phyloP scores from a whole-genome alignment of 53 echinoderm and acorn worm genomes.

The Pentamera pediparva region DNA sequence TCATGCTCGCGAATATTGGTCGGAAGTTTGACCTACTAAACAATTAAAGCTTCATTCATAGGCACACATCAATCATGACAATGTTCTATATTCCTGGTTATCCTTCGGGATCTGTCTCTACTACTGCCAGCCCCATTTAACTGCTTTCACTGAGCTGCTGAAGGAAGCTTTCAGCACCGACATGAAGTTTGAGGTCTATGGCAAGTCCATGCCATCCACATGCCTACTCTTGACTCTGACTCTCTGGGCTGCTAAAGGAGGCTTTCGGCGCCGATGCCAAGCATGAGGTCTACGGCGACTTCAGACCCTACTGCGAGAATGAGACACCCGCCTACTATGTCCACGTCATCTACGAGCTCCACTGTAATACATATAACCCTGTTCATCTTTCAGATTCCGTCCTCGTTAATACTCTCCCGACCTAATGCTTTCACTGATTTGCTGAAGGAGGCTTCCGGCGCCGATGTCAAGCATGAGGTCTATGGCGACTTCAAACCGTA shows the following conservation, averaged over 20 bases:
- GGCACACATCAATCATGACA: too few species aligned
- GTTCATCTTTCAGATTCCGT: constrained; percentile 60
- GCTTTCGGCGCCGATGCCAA: constrained; percentile 67
- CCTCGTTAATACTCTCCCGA: constrained; percentile 88
- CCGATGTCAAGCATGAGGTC: constrained; percentile 62
- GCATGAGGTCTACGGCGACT: constrained; percentile 71
- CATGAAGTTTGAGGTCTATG: constrained; percentile 61
- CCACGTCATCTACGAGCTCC: constrained; percentile 81
- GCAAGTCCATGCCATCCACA: constrained; percentile 59
- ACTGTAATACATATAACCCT: too few species aligned
- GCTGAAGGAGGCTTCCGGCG: constrained; percentile 75
- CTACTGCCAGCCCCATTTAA: constrained; percentile 86
- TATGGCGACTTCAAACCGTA: constrained; percentile 70
- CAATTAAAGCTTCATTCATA: too few species aligned
- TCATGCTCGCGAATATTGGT: too few species aligned
- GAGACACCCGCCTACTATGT: constrained; percentile 78
- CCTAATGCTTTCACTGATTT: constrained; percentile 91
- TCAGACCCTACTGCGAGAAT: constrained; percentile 54
- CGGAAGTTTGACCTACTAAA: too few species aligned
- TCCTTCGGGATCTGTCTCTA: constrained; percentile 65
- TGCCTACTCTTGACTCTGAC: too few species aligned
- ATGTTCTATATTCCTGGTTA: not conserved
- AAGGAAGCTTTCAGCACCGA: constrained; percentile 76
- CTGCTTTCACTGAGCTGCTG: constrained; percentile 86
- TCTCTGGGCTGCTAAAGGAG: constrained; percentile 85